phyloP scores from a whole-genome alignment of 2,113 vertebrate species.

The Gopherus flavomarginatus region DNA sequence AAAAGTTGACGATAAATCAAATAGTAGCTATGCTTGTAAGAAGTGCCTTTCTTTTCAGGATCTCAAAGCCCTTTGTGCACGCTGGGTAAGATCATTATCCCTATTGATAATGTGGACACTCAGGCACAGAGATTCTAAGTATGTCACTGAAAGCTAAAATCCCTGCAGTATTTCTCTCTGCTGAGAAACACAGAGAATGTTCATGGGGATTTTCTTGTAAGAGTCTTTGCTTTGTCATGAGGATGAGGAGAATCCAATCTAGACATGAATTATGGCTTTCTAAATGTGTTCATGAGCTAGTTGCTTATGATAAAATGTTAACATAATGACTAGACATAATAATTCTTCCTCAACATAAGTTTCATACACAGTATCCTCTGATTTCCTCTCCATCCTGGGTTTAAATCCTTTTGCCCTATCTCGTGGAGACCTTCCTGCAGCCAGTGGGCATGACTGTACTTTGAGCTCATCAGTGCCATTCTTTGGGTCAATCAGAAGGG shows the following conservation, averaged over 20 bases:
- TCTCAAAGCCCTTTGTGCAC: conserved; percentile 25
- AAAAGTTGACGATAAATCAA: conserved; percentile 7
- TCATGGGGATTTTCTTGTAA: background rate
- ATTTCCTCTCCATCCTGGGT: background rate
- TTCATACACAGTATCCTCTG: background rate
- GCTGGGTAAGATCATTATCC: background rate
- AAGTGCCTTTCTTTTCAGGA: background rate
- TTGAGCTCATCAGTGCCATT: background rate
- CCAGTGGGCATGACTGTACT: background rate
- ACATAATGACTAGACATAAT: background rate
- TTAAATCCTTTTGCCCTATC: background rate
- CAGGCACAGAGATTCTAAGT: background rate
- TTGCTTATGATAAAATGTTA: background rate
- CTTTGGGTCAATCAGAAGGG: background rate
- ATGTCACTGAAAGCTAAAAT: background rate
- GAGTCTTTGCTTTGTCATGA: accelerated
- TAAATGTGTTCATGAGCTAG: background rate
- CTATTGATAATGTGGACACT: background rate
- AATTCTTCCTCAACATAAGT: background rate
- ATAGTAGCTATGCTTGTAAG: conserved; percentile 24
- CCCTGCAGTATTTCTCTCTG: background rate
- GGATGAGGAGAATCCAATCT: background rate
- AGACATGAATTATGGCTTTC: background rate
- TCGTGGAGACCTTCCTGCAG: background rate
- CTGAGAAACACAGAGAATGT: background rate